These are phyloP conservation scores for Oscheius myriophilus DNA, from an alignment of 2,888 invertebrate genomes.

Conservation along the genomic window DNA sequence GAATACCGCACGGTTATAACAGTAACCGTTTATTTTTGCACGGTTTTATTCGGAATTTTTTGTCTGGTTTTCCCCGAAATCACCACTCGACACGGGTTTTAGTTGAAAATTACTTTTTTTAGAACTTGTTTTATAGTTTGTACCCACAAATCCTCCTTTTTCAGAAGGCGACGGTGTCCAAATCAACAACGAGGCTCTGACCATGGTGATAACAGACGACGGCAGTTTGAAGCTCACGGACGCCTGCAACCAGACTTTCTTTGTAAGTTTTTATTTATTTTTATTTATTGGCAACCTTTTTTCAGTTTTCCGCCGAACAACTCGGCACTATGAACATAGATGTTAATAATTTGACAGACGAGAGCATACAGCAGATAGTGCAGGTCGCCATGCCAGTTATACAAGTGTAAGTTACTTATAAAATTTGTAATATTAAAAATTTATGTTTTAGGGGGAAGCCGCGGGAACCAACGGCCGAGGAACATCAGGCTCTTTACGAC, in stretches of 20 bases:
- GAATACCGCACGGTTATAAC: no score
- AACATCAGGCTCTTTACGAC: not conserved
- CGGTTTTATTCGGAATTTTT: no score
- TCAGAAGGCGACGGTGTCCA: not conserved
- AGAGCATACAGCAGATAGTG: constrained; percentile 48
- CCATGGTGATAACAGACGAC: constrained; percentile 46
- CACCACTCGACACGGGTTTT: no score
- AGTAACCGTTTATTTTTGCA: no score
- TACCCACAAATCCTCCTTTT: no score
- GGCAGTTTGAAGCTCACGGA: constrained; percentile 51
- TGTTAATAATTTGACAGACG: constrained; percentile 48
- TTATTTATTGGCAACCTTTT: not conserved
- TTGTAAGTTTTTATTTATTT: constrained; percentile 32
- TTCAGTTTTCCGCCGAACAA: constrained; percentile 48
- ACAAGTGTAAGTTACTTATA: constrained; percentile 31
- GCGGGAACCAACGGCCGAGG: not conserved
- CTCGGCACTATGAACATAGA: constrained; percentile 49
- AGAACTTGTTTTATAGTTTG: no score
- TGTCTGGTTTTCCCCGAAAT: no score
- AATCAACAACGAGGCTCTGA: constrained; percentile 28
- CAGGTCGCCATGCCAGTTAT: constrained; percentile 43
- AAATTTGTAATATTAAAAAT: not conserved
- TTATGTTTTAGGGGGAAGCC: no score
- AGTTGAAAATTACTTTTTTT: no score
- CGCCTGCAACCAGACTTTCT: constrained; percentile 40